Evolutionary conservation across 2,888 invertebrate genomes (phyloP).

Genomic region (Caenorhabditis sinica): DNA sequence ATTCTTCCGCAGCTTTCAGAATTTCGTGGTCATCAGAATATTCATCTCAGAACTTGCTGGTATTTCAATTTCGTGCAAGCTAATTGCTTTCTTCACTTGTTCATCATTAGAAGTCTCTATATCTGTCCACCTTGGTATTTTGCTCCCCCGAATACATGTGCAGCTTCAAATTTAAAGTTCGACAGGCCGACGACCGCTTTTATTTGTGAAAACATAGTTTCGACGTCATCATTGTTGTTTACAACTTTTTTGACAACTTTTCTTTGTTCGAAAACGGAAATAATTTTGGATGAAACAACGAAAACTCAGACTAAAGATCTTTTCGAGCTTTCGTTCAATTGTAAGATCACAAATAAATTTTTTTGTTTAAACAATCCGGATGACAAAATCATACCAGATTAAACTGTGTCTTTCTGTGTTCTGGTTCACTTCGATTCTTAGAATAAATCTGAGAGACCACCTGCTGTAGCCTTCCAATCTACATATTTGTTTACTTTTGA

Average conservation of each 20-base stretch:
- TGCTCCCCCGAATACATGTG: not conserved
- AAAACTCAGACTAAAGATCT: not conserved
- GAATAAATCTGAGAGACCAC: slow-evolving; percentile 3
- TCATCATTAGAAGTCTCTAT: not conserved
- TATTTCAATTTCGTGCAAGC: no score
- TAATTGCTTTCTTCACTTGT: no score
- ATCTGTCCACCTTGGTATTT: not conserved
- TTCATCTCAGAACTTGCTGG: no score
- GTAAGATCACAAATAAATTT: slow-evolving; percentile 20
- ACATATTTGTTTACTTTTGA: slow-evolving; percentile 8
- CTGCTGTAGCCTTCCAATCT: slow-evolving; percentile 7
- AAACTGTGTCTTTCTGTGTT: not conserved
- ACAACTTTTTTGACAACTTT: slow-evolving; percentile 2
- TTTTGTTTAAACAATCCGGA: not conserved
- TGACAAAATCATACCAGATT: not conserved
- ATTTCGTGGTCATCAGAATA: no score
- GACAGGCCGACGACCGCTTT: no score
- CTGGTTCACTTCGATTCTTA: not conserved
- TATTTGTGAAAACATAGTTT: not conserved
- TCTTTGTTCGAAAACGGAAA: not conserved
- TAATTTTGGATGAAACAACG: not conserved
- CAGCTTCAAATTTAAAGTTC: not conserved
- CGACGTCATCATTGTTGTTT: slow-evolving; percentile 20
- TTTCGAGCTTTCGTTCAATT: not conserved
- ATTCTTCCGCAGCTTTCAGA: no score